phyloP scores from a whole-genome alignment of 2,888 invertebrate genomes.

The Rhingia rostrata region DNA sequence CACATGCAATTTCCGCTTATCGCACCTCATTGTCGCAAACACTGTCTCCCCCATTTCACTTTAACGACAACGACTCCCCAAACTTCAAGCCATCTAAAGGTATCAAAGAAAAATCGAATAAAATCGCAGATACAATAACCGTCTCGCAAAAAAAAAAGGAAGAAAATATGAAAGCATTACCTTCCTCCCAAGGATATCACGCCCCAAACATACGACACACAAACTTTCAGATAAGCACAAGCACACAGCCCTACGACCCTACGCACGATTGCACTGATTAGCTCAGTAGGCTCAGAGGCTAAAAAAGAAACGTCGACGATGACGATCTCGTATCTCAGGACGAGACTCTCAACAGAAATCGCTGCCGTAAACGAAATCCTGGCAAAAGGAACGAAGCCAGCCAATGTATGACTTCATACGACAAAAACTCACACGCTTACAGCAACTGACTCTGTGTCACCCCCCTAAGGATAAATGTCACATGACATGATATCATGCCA shows the following conservation, averaged over 20 bases:
- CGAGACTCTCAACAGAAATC: constrained; percentile 17
- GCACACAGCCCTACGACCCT: constrained; percentile 32
- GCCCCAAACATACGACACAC: constrained; percentile 28
- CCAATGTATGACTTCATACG: constrained; percentile 56
- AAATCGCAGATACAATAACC: constrained; percentile 42
- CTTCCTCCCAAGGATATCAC: constrained; percentile 13
- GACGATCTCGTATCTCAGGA: constrained; percentile 28
- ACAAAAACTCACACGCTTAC: constrained; percentile 27
- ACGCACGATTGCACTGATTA: constrained; percentile 73
- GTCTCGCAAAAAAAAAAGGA: constrained; percentile 13
- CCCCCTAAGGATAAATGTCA: constrained; percentile 71
- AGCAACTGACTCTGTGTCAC: constrained; percentile 38
- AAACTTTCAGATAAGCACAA: constrained; percentile 48
- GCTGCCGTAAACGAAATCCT: constrained; percentile 52
- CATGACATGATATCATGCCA: constrained; percentile 72
- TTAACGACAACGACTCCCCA: constrained; percentile 26
- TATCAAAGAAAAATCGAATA: constrained; percentile 6
- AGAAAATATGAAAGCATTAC: constrained; percentile 63
- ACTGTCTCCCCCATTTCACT: constrained; percentile 53
- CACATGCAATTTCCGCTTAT: constrained; percentile 71
- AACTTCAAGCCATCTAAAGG: not conserved
- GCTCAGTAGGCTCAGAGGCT: constrained; percentile 41
- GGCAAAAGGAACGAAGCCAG: not conserved
- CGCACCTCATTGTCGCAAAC: constrained; percentile 68
- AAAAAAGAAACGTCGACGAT: not conserved